Base-by-base conservation (phyloP, 2,113 vertebrate species). In the Sakesphorus luctuosus region DNA sequence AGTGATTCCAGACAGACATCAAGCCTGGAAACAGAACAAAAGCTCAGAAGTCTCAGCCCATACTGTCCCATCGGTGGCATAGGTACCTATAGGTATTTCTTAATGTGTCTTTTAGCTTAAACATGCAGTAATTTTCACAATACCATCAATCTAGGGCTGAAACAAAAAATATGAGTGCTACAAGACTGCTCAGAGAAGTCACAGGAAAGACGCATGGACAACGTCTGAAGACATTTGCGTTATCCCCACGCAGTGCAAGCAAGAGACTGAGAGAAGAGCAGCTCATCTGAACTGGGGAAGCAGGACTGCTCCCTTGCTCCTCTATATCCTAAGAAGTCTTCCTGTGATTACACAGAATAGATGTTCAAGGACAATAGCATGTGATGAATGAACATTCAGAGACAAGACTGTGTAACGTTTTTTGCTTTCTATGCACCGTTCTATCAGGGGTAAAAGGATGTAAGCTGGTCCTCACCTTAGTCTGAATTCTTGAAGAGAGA, bases 311-410 rank as follows among this genome's bases (percentile, higher is more conserved):
- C 47, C 14, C 55, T 44, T 55, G 68, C 65, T 88, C 52, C 50
- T 90, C 69, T 50, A 12, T 36, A 74, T 36, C 72, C 56, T 73
- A 72, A 49, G 25, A 67, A 89, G n/a, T 55, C 66, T 68, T 50
- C 13, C 55, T 40, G 40, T 8, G 46, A 86, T 72, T n/a, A 56
- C 31, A 68, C 10, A 87, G 72, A 89, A 80, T 24, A 88, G 35
- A 46, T n/a, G n/a, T 87, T 58, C 74, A 74, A 93, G 82, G 72
- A 84, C 85, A 94, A 89, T 66, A 86, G 56, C 18, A 29, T 21
- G 62, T 47, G 73, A 89, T 87, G 71, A 92, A 87, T 74, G 81
- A 91, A 90, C 43, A 72, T 85, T 84, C 58, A 84, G 72, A 71
- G 9, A 74, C 38, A 68, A 77, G n/a, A 65, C 50, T 49, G 16